Conservation (phyloP, 1,140 invertebrate genomes). For the Aphelinus atriplicis region DNA sequence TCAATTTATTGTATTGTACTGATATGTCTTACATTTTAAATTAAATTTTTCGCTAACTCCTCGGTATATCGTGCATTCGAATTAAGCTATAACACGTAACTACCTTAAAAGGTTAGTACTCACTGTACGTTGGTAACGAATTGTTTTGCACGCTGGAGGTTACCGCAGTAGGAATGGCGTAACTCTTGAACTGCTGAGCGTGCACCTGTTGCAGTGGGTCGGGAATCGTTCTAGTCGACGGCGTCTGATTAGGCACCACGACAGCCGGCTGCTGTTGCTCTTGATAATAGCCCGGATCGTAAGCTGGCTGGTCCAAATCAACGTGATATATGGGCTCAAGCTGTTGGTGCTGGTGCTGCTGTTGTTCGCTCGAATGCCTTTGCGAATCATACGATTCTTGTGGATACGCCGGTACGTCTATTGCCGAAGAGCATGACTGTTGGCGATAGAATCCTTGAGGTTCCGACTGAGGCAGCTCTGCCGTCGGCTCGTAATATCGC, state of each 20-base stretch:
- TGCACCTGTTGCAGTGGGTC: slow-evolving; percentile 32
- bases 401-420: neutral
- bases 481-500: slow-evolving; percentile 3
- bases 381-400: slow-evolving; percentile 18
- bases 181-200: slow-evolving; percentile 18
- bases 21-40: too few relatives aligned
- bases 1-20: too few relatives aligned
- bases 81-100: neutral
- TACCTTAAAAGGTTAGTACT: neutral
- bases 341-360: slow-evolving; percentile 14
- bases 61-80: too few relatives aligned
- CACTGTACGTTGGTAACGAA: slow-evolving; percentile 8
- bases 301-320: slow-evolving; percentile 8
- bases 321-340: slow-evolving; percentile 24
- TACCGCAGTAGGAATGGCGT: neutral
- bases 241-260: slow-evolving; percentile 1
- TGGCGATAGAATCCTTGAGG: slow-evolving; percentile 6
- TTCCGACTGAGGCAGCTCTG: neutral
- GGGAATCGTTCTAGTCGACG: neutral
- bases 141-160: slow-evolving; percentile 1
- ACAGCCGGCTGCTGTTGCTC: slow-evolving; percentile 10
- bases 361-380: neutral
- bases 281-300: slow-evolving; percentile 23
- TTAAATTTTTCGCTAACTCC: too few relatives aligned
- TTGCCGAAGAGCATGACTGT: neutral